A percentile compares a stretch with the other conserved stretches of the same genome.
Conservation (phyloP, 2,113 vertebrate genomes). For the Pangasianodon hypophthalmus region DNA sequence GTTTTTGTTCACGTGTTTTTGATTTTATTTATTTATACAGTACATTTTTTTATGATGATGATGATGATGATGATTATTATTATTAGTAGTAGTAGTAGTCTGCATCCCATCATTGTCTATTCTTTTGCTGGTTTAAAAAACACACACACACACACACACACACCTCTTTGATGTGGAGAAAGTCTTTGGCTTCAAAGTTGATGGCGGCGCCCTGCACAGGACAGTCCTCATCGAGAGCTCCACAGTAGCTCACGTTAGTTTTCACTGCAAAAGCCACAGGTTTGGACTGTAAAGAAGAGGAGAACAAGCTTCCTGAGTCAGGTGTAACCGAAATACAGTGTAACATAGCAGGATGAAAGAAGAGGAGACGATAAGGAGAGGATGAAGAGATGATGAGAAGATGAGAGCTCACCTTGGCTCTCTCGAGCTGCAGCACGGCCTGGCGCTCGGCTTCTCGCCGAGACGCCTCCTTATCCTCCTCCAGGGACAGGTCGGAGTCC, state of each 20-base stretch:
- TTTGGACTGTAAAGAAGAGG: conserved; percentile 78
- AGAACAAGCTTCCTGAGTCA: not conserved
- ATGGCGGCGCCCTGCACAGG: conserved; percentile 93
- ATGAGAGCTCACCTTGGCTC: conserved; percentile 82
- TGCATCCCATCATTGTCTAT: not conserved
- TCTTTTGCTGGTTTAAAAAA: not conserved
- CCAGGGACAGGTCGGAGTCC: conserved; percentile 95
- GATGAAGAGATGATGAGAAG: not conserved
- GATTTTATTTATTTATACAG: not conserved
- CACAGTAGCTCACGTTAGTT: conserved; percentile 94
- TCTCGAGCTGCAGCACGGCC: conserved; percentile 93
- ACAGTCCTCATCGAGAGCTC: conserved; percentile 84
- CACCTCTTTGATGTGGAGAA: conserved; percentile 98
- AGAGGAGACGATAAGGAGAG: not conserved
- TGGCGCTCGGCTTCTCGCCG: conserved; percentile 95
- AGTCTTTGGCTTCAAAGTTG: conserved; percentile 96
- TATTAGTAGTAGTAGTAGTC: not conserved
- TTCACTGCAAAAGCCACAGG: conserved; percentile 93
- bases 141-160: conserved; percentile 45
- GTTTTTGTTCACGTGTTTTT: not conserved
- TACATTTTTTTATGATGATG: no score
- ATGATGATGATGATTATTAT: not conserved
- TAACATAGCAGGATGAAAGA: not conserved
- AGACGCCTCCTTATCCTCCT: conserved; percentile 95
- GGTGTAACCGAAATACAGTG: not conserved